phyloP scores from a whole-genome alignment of 2,888 invertebrate species.

The Loripinus fragilis region DNA sequence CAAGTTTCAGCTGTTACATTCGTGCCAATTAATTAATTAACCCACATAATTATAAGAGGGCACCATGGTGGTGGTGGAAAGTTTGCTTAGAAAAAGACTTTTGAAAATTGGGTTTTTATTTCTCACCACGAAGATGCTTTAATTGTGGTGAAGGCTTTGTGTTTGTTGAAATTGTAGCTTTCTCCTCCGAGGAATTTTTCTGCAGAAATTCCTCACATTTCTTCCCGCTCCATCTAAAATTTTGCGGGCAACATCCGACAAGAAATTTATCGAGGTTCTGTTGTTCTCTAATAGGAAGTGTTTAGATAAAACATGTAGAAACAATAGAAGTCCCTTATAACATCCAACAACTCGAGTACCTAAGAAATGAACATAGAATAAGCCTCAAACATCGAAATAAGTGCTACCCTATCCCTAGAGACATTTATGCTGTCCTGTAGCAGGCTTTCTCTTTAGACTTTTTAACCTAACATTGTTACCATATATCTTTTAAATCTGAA shows the following conservation, averaged over 20 bases:
- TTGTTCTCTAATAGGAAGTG: neutral
- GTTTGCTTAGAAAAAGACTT: conserved; percentile 4
- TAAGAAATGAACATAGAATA: too few species aligned
- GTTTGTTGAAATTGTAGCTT: neutral
- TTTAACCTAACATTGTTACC: too few species aligned
- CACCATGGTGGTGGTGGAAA: neutral
- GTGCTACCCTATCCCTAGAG: too few species aligned
- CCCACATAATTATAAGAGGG: too few species aligned
- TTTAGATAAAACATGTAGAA: too few species aligned
- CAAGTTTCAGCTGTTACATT: too few species aligned
- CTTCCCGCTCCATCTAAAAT: neutral
- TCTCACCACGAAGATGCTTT: neutral
- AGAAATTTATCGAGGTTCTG: neutral
- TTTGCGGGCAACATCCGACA: neutral
- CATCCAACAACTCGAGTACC: neutral
- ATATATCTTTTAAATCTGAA: too few species aligned
- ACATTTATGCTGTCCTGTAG: too few species aligned
- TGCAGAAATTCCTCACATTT: neutral
- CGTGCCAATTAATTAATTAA: too few species aligned
- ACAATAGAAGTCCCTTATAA: neutral
- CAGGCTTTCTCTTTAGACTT: too few species aligned
- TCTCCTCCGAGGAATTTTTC: neutral
- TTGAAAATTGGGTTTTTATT: neutral
- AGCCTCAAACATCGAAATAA: too few species aligned
- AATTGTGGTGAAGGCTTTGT: conserved; percentile 2